These are phyloP conservation scores for Dipodomys stephensi DNA, from an alignment of 2,113 vertebrate species.

Conservation along the genomic window DNA sequence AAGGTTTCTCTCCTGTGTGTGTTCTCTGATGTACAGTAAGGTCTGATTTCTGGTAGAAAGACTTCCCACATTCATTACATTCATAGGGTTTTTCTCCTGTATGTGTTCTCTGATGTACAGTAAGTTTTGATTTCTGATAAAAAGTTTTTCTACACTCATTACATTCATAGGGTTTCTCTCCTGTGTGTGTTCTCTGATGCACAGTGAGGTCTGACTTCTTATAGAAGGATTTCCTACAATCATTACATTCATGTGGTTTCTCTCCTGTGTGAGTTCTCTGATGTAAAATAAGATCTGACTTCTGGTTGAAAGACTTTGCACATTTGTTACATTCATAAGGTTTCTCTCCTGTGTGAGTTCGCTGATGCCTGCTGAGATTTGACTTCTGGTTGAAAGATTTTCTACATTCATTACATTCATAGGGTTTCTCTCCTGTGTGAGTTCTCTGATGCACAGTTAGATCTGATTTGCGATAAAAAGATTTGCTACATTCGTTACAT, in stretches of 20 bases:
- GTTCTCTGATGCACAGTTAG: constrained; percentile 34
- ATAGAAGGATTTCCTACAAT: constrained; percentile 14
- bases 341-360: constrained; percentile 37
- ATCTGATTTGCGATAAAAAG: constrained; percentile 40
- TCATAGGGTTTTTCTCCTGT: constrained; percentile 24
- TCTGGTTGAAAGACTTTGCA: constrained; percentile 43
- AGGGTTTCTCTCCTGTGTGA: constrained; percentile 44
- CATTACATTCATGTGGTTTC: not conserved
- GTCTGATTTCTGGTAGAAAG: constrained; percentile 35
- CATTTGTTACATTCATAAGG: not conserved
- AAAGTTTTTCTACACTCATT: constrained; percentile 36
- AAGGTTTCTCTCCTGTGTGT: constrained; percentile 21
- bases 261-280: constrained; percentile 44
- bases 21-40: constrained; percentile 24
- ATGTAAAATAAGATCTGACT: constrained; percentile 31
- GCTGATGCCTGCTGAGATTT: not conserved
- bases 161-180: constrained; percentile 36
- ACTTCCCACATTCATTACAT: constrained; percentile 8
- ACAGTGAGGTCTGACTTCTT: constrained; percentile 34
- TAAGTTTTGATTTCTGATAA: constrained; percentile 41
- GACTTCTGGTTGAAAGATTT: constrained; percentile 31
- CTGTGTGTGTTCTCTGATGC: constrained; percentile 28
- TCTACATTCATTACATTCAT: constrained; percentile 9
- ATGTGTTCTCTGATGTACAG: not conserved
- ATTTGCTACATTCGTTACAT: not conserved